Percentiles rank a stretch among this genome's conserved stretches.
phyloP scores from a whole-genome alignment of 1,140 invertebrate genomes.

The Macrotrachela quadricornifera region DNA sequence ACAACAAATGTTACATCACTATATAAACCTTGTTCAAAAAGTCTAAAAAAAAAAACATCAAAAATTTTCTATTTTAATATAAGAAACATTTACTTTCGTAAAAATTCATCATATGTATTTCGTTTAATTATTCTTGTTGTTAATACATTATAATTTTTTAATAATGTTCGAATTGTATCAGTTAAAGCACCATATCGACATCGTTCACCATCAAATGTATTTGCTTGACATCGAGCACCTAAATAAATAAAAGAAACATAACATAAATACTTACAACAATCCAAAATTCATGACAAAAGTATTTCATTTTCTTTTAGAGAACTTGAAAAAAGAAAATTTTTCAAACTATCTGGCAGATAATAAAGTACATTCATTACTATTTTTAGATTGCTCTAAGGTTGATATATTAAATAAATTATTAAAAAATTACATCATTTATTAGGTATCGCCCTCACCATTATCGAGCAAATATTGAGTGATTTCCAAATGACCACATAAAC shows the following conservation, averaged over 20 bases:
- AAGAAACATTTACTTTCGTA: slow-evolving; percentile 28
- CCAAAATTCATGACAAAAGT: neutral
- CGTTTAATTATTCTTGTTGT: slow-evolving; percentile 30
- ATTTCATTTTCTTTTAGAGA: no score
- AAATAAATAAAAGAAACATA: slow-evolving; percentile 2
- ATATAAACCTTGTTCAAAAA: neutral
- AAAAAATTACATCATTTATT: neutral
- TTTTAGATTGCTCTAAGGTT: no score
- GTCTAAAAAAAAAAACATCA: neutral
- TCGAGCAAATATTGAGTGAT: slow-evolving; percentile 35
- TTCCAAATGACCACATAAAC: slow-evolving; percentile 36
- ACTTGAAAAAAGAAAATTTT: no score
- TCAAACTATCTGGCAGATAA: no score
- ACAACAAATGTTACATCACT: slow-evolving; percentile 2
- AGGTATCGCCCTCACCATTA: slow-evolving; percentile 19
- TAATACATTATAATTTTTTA: slow-evolving; percentile 33
- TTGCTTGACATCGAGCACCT: slow-evolving; percentile 37
- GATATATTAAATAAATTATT: no score
- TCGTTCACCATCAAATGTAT: slow-evolving; percentile 40
- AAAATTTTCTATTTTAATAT: neutral
- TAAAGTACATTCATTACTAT: no score
- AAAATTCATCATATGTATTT: slow-evolving; percentile 36
- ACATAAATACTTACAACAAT: neutral
- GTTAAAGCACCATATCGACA: slow-evolving; percentile 38
- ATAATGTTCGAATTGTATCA: slow-evolving; percentile 31